Percentiles rank a stretch among this genome's conserved stretches.
These are phyloP conservation scores for Adela reaumurella DNA, from an alignment of 2,888 invertebrate genomes.

Conservation along the genomic window DNA sequence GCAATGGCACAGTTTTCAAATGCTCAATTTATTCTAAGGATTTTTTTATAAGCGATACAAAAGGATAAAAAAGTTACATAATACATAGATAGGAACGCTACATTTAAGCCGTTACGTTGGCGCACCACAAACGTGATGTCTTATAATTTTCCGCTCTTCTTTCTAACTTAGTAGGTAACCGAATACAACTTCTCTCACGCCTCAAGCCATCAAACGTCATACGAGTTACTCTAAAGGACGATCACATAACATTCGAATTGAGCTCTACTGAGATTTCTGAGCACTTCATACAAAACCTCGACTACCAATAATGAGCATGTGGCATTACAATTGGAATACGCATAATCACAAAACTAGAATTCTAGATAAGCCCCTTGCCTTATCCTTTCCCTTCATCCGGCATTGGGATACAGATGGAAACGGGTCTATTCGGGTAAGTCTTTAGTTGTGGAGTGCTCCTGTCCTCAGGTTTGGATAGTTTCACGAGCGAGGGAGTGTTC, in stretches of 20 bases:
- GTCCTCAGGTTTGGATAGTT: slow-evolving; percentile 12
- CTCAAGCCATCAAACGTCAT: no score
- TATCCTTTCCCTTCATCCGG: slow-evolving; percentile 57
- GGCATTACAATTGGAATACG: neutral
- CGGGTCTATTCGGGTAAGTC: slow-evolving; percentile 23
- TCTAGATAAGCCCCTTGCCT: slow-evolving; percentile 7
- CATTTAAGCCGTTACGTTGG: no score
- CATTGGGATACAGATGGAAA: slow-evolving; percentile 58
- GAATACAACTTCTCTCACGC: no score
- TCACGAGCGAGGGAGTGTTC: slow-evolving; percentile 19
- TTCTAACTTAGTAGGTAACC: no score
- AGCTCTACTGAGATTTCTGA: neutral
- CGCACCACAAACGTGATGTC: no score
- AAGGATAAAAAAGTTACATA: no score
- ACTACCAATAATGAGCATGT: neutral
- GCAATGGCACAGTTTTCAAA: no score
- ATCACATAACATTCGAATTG: neutral
- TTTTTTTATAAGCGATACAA: no score
- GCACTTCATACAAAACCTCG: neutral
- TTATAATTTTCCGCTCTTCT: no score
- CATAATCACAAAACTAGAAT: neutral
- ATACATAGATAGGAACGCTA: no score
- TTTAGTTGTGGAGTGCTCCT: slow-evolving; percentile 18
- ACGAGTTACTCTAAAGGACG: no score
- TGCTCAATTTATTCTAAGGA: no score